phyloP scores from a whole-genome alignment of 2,797 vertebrate species.

The Phoeniculus purpureus region DNA sequence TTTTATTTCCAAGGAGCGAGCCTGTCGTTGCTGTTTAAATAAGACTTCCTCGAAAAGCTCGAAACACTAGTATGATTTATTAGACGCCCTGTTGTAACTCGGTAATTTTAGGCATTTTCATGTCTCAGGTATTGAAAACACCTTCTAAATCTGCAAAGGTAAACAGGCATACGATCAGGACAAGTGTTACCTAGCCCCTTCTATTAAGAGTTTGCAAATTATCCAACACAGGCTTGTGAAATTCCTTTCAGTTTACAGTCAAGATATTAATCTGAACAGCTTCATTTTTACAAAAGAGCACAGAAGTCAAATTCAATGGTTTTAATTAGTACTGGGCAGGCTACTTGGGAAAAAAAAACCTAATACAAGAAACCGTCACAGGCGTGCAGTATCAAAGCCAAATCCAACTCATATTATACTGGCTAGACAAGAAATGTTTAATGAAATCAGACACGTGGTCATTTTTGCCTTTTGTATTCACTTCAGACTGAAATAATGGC shows the following conservation, averaged over 20 bases:
- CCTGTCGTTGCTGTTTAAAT: conserved; percentile 62
- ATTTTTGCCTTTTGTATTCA: not conserved
- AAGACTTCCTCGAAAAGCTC: conserved; percentile 45
- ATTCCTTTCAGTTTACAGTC: conserved; percentile 36
- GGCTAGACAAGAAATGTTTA: conserved; percentile 22
- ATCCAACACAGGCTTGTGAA: not conserved
- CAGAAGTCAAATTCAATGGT: conserved; percentile 29
- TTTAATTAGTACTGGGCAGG: conserved; percentile 51
- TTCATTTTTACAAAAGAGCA: conserved; percentile 24
- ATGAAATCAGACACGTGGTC: not conserved
- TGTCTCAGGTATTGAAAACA: conserved; percentile 16
- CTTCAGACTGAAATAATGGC: not conserved
- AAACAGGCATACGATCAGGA: conserved; percentile 5
- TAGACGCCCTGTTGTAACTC: not conserved
- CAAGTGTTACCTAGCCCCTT: not conserved
- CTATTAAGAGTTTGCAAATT: conserved; percentile 33
- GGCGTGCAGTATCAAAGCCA: not conserved
- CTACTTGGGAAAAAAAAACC: not conserved
- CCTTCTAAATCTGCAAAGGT: conserved; percentile 40
- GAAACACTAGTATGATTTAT: conserved; percentile 36
- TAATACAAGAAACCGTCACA: not conserved
- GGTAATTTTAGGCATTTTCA: not conserved
- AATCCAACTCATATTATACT: conserved; percentile 13
- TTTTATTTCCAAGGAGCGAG: conserved; percentile 74
- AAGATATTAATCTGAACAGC: conserved; percentile 31